A percentile compares a stretch with the other conserved stretches of the same genome.
phyloP scores from a whole-genome alignment of 2,888 invertebrate genomes.

The Chloroclysta siterata region DNA sequence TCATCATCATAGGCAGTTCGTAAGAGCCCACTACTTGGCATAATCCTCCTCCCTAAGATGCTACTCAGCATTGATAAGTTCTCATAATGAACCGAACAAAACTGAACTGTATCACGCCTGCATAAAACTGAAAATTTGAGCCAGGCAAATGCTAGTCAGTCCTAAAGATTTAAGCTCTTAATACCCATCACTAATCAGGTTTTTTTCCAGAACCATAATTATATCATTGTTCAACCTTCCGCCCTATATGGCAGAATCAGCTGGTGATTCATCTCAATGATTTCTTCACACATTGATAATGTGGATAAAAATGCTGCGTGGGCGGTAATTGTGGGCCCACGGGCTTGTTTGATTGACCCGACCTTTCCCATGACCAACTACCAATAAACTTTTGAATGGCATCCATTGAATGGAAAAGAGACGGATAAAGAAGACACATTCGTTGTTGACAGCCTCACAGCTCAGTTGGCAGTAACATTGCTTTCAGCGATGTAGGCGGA shows the following conservation, averaged over 20 bases:
- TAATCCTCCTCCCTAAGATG: too few relatives aligned
- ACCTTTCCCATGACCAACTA: slow-evolving; percentile 49
- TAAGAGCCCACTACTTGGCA: too few relatives aligned
- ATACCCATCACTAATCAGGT: neutral
- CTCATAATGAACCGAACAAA: too few relatives aligned
- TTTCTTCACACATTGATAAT: slow-evolving; percentile 37
- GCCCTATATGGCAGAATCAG: slow-evolving; percentile 29
- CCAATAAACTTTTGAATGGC: neutral
- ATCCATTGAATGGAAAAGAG: slow-evolving; percentile 10
- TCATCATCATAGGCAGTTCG: too few relatives aligned
- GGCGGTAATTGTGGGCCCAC: slow-evolving; percentile 56
- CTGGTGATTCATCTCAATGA: slow-evolving; percentile 35
- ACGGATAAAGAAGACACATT: neutral
- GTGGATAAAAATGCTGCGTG: slow-evolving; percentile 44
- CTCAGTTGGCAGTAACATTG: too few relatives aligned
- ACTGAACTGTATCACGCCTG: too few relatives aligned
- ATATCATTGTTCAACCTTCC: slow-evolving; percentile 16
- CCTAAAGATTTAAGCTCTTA: too few relatives aligned
- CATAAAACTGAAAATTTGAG: too few relatives aligned
- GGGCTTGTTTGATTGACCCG: slow-evolving; percentile 63
- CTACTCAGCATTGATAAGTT: too few relatives aligned
- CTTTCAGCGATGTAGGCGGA: too few relatives aligned
- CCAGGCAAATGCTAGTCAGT: too few relatives aligned
- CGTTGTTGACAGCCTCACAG: too few relatives aligned
- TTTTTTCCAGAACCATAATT: slow-evolving; percentile 16